Evolutionary conservation across 37 sponge, comb jelly and placozoan genomes (phyloP), one percentile per base, ranked within the genome.

Genomic region (Spongilla lacustris): DNA sequence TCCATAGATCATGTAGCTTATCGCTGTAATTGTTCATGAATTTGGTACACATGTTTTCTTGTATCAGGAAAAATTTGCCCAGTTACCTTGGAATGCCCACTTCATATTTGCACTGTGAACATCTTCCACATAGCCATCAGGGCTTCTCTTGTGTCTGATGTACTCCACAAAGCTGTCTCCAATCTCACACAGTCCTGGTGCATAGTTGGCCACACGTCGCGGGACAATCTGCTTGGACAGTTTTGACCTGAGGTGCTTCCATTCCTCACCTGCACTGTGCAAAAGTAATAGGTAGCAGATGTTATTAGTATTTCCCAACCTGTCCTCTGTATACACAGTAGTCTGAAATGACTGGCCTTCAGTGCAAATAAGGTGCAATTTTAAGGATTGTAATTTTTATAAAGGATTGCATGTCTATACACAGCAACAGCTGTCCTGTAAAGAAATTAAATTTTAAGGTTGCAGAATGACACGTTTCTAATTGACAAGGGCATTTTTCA

Each of bases 1-100:
- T 33, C 66, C 76, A 66, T 32, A 84, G 41, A 84, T 69, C 58
- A 75, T 37, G 67, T 67, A 75, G 36, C 71, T 33, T 25, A 84
- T 67, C 33, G 69, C 84, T 74, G 33, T 41, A 76, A 30, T 31
- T 27, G 58, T 58, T 58, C 58, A 58, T 58, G 58, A 37, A 29
- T n/a, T 41, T 70, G 28, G 11, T 72, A 32, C 28, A 32, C 31
- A 33, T 6, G 6, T 41, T 9, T 41, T 6, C 3, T 9, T 9
- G 6, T 41, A 3, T 41, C 3, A 41, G 6, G 3, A 41, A 41
- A 3, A 41, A 41, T 9, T 41, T n/a, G n/a, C 41, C 2, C 19
- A 9, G 29, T 75, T 58, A 88, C 89, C 83, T 69, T 88, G 69
- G 66, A 90, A 33, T 32, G 89, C 71, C 77, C 78, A 88, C 22